phyloP scores from a whole-genome alignment of 2,113 vertebrate species.

The Ceyx melanurus region DNA sequence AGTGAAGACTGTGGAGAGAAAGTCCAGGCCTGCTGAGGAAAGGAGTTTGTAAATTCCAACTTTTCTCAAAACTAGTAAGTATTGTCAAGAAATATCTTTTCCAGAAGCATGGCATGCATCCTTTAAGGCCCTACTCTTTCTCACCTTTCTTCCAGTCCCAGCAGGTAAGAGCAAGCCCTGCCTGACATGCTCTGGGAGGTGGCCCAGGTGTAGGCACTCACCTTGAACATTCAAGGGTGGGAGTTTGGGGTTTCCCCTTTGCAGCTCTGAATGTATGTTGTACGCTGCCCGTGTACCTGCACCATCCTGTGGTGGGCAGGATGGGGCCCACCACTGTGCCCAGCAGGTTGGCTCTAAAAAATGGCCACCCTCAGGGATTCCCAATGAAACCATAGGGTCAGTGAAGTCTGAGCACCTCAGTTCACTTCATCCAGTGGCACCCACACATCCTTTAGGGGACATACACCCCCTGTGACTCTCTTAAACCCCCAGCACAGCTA shows the following conservation, averaged over 20 bases:
- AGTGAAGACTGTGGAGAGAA: not conserved
- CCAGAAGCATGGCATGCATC: not conserved
- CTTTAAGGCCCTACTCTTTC: no score
- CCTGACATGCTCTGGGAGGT: not conserved
- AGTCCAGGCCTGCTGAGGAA: not conserved
- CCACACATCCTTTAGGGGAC: not conserved
- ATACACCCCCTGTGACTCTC: rapidly evolving
- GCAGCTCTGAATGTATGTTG: no score
- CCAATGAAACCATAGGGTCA: not conserved
- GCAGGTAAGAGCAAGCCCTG: rapidly evolving
- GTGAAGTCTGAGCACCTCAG: not conserved
- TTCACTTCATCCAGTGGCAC: not conserved
- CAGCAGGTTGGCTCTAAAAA: not conserved
- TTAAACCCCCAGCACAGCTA: not conserved
- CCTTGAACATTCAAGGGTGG: rapidly evolving
- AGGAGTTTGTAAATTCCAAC: not conserved
- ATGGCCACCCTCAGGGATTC: no score
- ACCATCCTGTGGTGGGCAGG: not conserved
- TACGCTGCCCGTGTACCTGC: rapidly evolving
- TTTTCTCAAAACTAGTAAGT: not conserved
- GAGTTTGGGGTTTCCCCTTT: not conserved
- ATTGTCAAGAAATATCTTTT: not conserved
- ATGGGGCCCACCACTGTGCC: not conserved
- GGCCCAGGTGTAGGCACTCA: rapidly evolving
- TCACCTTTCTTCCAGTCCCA: not conserved